Evolutionary conservation across 2,888 invertebrate genomes (phyloP), one percentile per base, ranked within the genome.

Genomic region (Epinotia demarniana): DNA sequence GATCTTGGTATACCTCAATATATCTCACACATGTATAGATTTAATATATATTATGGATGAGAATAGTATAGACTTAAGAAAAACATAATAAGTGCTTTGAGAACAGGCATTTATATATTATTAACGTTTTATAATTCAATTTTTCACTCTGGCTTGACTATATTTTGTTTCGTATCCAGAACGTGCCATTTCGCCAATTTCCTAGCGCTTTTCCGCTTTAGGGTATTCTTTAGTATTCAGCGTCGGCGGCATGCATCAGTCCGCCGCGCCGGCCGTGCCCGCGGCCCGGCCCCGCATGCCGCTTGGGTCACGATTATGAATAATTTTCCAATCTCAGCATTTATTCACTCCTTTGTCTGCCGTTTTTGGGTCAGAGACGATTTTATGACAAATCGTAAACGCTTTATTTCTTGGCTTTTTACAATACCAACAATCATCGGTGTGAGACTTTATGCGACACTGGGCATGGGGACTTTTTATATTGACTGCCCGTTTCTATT

Each of bases 321-420:
- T 90, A 90, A 91, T 92, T 90, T 89, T 87, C 87, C 88, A 87
- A 90, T 90, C 86, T 86, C 86, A 79, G 82, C 87, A 83, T 87
- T 89, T 87, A 88, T 87, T 85, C 87, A 85, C 85, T 87, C 83
- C 85, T 88, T 89, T 89, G 86, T 88, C 84, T 86, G 82, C 77
- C 82, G 79, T 84, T 86, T 85, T 85, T 86, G 85, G 82, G 83
- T 79, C 84, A 71, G 80, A 85, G 83, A 86, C 85, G 84, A 85
- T 87, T 90, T 89, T 86, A 85, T 86, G 85, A 84, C 80, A 82
- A 84, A 83, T 87, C 85, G 84, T 86, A 86, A 88, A 88, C 82
- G 83, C 82, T 81, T 84, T 83, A 83, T 84, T 85, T 58, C 11
- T 19, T 61, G 1, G 53, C 39, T 58, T 49, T 39, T 64, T 58